Evolutionary conservation across 2,888 invertebrate species (phyloP).

Genomic region (Pristionchus fissidentatus): DNA sequence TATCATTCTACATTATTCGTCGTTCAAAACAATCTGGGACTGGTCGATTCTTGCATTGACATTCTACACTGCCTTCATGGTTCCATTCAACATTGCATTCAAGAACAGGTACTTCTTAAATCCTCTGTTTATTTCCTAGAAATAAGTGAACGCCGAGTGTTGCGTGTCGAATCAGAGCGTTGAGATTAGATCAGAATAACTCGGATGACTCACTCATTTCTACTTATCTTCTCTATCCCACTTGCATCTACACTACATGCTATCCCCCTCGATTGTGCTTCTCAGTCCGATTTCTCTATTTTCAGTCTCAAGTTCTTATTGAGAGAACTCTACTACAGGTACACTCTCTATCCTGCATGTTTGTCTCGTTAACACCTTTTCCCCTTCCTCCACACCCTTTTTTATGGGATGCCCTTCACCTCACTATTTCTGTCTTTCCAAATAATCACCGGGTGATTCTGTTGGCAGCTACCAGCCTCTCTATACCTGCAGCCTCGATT

Average conservation of each 20-base stretch:
- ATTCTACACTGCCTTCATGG: constrained; percentile 98
- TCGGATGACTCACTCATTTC: constrained; percentile 31
- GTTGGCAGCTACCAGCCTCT: constrained; percentile 11
- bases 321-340: constrained; percentile 49
- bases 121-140: neutral
- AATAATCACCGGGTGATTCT: constrained; percentile 22
- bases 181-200: constrained; percentile 23
- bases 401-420: neutral
- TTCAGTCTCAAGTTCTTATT: constrained; percentile 51
- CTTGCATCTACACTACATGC: constrained; percentile 27
- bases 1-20: constrained; percentile 97
- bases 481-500: neutral
- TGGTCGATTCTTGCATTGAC: constrained; percentile 99
- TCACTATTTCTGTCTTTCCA: constrained; percentile 31
- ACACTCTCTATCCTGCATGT: constrained; percentile 31
- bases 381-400: constrained; percentile 5
- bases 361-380: constrained; percentile 36
- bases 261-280: constrained; percentile 41
- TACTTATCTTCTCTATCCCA: constrained; percentile 34
- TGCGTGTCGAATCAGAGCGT: constrained; percentile 14
- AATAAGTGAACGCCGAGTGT: constrained; percentile 35
- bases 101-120: constrained; percentile 89
- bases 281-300: constrained; percentile 23
- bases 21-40: constrained; percentile 94
- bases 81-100: constrained; percentile 99